Evolutionary conservation across 2,888 invertebrate species (phyloP).

Genomic region (Metallyticus violacea): DNA sequence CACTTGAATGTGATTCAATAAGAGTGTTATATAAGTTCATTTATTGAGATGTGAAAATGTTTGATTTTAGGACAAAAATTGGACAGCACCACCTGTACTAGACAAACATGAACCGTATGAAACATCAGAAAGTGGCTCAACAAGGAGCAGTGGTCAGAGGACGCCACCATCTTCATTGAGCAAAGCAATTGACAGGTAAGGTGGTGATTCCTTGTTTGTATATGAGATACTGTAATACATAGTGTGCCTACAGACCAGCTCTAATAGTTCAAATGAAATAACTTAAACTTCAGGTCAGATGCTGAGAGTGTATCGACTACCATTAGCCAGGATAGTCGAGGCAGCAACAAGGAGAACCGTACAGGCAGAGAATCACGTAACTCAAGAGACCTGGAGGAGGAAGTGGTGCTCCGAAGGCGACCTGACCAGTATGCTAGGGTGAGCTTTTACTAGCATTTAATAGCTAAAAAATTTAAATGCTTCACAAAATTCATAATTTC

Average conservation of each 20-base stretch:
- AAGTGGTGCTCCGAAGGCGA: slow-evolving; percentile 70
- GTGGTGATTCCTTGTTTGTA: not conserved
- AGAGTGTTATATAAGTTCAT: slow-evolving; percentile 47
- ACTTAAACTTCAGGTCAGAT: slow-evolving; percentile 56
- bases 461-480: no score
- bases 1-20: not conserved
- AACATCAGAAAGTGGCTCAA: slow-evolving; percentile 39
- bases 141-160: slow-evolving; percentile 34
- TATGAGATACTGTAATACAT: not conserved
- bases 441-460: slow-evolving; percentile 31
- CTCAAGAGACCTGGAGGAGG: slow-evolving; percentile 55
- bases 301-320: slow-evolving; percentile 80
- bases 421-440: slow-evolving; percentile 48
- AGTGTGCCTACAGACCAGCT: no score
- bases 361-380: slow-evolving; percentile 37
- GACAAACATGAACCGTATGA: slow-evolving; percentile 59
- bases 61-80: not conserved
- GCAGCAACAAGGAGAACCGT: slow-evolving; percentile 57
- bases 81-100: not conserved
- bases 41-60: not conserved
- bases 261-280: no score
- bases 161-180: slow-evolving; percentile 37
- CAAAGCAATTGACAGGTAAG: slow-evolving; percentile 18
- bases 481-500: no score
- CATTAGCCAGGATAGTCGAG: slow-evolving; percentile 70